Base-by-base conservation (phyloP, 2,797 vertebrate genomes). In the Pangasius larnaudii region DNA sequence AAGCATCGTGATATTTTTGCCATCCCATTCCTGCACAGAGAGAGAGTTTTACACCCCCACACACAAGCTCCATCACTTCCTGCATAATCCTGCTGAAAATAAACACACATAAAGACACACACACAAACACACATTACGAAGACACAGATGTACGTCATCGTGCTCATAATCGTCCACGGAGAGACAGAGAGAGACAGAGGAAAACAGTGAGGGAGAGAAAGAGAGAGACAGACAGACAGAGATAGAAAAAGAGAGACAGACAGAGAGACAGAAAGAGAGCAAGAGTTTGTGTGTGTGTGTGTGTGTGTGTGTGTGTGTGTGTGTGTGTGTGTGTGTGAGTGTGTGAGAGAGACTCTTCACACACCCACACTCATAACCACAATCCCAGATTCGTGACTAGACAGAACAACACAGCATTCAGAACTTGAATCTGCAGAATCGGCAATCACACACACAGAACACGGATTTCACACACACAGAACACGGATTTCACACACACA, bases 311-410 rank as follows among this genome's bases (percentile, higher is more conserved):
- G 36, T 39, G 39, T 2, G 39, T 2, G 39, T 39, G 39, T 39
- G 39, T 39, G 39, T 39, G 2, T 39, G 39, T 39, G 39, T 7
- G 18, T 39, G 67, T 0, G 67, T 19, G 14, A 33, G 30, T 16
- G 13, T 30, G 10, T 18, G 7, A 42, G 36, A 42, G 3, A 39
- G 16, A 39, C 56, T 65, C 67, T 27, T 81, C 5, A 19, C 84
- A 85, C 88, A 36, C 84, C 30, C 67, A 77, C 77, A 74, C 67
- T 63, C 82, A 51, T 46, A 36, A 19, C 51, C 67, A 42, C 67
- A 74, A 63, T 75, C 58, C 42, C 14, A 3, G 71, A 10, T 51
- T 85, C 87, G 53, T 86, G 84, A 86, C 58, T 36, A 86, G 58
- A 83, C 42, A 53, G 30, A 86, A 82, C 42, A 86, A 82, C 36